These are phyloP conservation scores for Andricus grossulariae DNA, from an alignment of 1,140 invertebrate species.

Conservation along the genomic window DNA sequence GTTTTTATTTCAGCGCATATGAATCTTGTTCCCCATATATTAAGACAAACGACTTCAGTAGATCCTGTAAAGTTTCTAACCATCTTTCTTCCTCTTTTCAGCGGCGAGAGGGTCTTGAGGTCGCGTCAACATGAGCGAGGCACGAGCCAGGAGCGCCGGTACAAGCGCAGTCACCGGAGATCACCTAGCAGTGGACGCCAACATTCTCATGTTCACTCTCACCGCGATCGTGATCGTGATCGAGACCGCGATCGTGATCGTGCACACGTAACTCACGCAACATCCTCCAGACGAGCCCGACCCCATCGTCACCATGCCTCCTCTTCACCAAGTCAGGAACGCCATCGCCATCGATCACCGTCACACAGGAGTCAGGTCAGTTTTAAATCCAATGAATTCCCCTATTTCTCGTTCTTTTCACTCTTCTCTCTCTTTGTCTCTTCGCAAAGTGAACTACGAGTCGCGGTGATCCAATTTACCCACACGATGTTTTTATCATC, in stretches of 20 bases:
- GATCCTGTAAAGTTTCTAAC: neutral
- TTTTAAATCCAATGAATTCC: slow-evolving; percentile 34
- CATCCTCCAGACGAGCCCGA: slow-evolving; percentile 73
- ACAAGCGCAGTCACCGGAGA: slow-evolving; percentile 79
- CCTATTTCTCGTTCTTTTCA: slow-evolving; percentile 8
- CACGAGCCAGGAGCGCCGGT: slow-evolving; percentile 79
- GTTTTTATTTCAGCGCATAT: too few relatives aligned
- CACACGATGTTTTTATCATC: slow-evolving; percentile 24
- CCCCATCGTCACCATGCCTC: slow-evolving; percentile 66
- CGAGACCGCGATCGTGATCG: slow-evolving; percentile 75
- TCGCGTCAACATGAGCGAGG: slow-evolving; percentile 79
- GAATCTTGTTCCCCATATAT: too few relatives aligned
- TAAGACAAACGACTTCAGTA: neutral
- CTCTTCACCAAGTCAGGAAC: slow-evolving; percentile 66
- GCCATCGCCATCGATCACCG: slow-evolving; percentile 62
- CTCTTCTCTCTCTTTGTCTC: slow-evolving; percentile 7
- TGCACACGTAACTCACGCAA: slow-evolving; percentile 72
- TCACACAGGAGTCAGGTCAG: slow-evolving; percentile 71
- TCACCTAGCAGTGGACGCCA: slow-evolving; percentile 79
- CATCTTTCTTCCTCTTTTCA: slow-evolving; percentile 60
- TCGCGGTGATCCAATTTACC: slow-evolving; percentile 37
- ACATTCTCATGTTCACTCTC: slow-evolving; percentile 71
- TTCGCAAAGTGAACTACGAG: slow-evolving; percentile 20
- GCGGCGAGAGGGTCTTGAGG: slow-evolving; percentile 78
- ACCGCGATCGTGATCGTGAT: slow-evolving; percentile 70